Evolutionary conservation across 2,113 vertebrate species (phyloP).

Genomic region (Ctenodactylus gundi): DNA sequence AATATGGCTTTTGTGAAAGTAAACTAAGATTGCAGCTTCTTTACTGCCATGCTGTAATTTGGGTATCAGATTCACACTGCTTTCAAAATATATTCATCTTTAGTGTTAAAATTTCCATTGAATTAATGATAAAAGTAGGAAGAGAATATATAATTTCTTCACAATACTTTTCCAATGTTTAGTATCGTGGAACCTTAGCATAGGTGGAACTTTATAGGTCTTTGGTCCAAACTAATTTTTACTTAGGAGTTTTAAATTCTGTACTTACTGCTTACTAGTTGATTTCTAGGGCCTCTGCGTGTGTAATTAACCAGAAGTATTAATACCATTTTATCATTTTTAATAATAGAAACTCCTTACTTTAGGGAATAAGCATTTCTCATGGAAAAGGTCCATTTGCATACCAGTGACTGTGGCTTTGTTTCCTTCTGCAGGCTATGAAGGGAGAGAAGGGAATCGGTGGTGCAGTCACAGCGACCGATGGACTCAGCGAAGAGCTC

Average conservation of each 20-base stretch:
- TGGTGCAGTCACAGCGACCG: constrained; percentile 87
- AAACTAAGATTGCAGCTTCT: neutral
- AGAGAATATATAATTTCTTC: neutral
- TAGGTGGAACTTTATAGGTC: neutral
- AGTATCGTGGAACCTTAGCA: neutral
- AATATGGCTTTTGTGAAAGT: neutral
- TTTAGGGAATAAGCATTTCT: constrained; percentile 17
- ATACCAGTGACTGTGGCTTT: neutral
- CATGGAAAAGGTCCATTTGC: constrained; percentile 7
- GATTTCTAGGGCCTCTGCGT: neutral
- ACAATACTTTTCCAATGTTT: neutral
- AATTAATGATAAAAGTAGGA: neutral
- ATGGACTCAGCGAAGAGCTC: constrained; percentile 94
- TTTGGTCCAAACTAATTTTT: neutral
- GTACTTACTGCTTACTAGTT: neutral
- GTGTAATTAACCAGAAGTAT: constrained; percentile 36
- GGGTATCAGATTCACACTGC: neutral
- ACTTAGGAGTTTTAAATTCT: constrained; percentile 2
- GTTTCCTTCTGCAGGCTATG: constrained; percentile 89
- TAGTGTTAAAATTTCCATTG: neutral
- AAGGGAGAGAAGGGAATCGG: constrained; percentile 99
- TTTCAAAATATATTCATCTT: constrained; percentile 11
- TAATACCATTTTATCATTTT: neutral
- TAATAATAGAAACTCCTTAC: neutral
- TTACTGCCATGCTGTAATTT: neutral